These are phyloP conservation scores for Nephrotoma guestfalica DNA, from an alignment of 2,888 invertebrate species.

Conservation along the genomic window DNA sequence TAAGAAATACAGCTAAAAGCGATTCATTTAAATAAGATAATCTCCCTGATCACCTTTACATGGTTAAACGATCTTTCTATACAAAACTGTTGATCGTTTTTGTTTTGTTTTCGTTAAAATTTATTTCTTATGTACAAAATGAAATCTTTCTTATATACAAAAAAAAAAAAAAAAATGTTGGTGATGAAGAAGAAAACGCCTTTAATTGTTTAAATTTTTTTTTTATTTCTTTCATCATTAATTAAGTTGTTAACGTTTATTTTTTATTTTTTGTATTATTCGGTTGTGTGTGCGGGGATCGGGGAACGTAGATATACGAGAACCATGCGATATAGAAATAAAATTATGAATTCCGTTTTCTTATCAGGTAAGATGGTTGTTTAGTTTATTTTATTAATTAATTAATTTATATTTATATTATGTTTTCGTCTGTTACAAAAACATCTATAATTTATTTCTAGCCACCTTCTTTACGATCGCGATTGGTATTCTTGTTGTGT, in stretches of 20 bases:
- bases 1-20: background rate
- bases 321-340: background rate
- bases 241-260: background rate
- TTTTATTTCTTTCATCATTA: background rate
- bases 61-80: background rate
- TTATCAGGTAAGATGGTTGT: background rate
- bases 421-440: background rate
- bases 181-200: background rate
- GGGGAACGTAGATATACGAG: background rate
- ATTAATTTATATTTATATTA: background rate
- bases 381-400: background rate
- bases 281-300: background rate
- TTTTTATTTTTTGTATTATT: background rate
- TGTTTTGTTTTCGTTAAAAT: background rate
- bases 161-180: background rate
- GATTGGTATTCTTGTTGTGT: background rate
- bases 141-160: background rate
- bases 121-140: background rate
- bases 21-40: background rate
- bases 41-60: background rate
- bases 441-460: background rate
- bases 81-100: background rate
- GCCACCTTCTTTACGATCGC: background rate
- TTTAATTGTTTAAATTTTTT: background rate
- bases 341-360: background rate